Conservation (phyloP, 2,113 vertebrate genomes). For the Furnarius figulus region DNA sequence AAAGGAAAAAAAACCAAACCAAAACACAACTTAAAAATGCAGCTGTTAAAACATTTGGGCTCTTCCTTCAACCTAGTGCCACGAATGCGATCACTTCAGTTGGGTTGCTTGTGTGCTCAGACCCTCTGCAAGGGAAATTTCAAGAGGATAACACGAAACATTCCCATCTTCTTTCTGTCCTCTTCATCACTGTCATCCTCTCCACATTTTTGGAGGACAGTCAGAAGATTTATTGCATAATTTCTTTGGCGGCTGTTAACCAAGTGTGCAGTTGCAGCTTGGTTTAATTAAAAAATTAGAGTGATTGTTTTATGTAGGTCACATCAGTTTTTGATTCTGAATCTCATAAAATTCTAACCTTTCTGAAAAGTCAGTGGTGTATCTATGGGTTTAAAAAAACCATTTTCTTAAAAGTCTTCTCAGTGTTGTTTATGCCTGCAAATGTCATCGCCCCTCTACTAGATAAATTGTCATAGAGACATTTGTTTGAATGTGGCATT, state of each 20-base stretch:
- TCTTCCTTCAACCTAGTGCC: constrained; percentile 1
- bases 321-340: constrained; percentile 81
- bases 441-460: constrained; percentile 7
- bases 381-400: background rate
- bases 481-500: constrained; percentile 30
- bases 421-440: background rate
- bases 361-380: constrained; percentile 69
- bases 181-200: constrained; percentile 13
- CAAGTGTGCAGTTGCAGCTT: constrained; percentile 73
- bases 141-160: background rate
- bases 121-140: background rate
- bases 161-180: background rate
- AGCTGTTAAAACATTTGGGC: constrained; percentile 91
- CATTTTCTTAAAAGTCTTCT: background rate
- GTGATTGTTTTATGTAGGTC: constrained; percentile 79
- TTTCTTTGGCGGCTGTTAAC: constrained; percentile 71
- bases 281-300: constrained; percentile 81
- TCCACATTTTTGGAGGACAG: constrained; percentile 71
- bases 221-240: constrained; percentile 76
- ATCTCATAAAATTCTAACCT: constrained; percentile 67
- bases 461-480: constrained; percentile 14
- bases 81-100: constrained; percentile 5
- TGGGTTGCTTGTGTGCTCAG: background rate
- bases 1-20: constrained; percentile 61
- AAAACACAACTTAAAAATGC: constrained; percentile 53